phyloP scores from a whole-genome alignment of 2,113 vertebrate genomes.

The Psophia crepitans region DNA sequence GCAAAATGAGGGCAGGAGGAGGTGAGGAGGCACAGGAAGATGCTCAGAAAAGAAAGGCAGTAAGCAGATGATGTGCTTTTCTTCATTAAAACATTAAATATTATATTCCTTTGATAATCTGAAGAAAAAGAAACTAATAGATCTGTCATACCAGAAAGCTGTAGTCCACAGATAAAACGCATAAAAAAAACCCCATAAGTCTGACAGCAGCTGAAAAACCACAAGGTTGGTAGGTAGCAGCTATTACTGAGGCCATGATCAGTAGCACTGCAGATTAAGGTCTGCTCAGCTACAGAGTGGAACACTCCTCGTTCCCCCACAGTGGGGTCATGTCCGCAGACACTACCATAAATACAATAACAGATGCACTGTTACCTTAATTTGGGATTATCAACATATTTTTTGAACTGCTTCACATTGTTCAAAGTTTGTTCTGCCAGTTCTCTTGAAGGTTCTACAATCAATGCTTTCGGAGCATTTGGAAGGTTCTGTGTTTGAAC shows the following conservation, averaged over 20 bases:
- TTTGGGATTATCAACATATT: constrained; percentile 91
- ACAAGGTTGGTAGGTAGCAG: not conserved
- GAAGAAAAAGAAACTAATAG: not conserved
- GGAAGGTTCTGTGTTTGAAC: constrained; percentile 83
- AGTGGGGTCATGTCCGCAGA: not conserved
- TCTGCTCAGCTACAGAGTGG: not conserved
- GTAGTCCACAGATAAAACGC: not conserved
- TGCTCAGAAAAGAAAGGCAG: not conserved
- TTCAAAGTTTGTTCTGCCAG: constrained; percentile 95
- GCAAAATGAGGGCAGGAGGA: not conserved
- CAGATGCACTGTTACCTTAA: constrained; percentile 77
- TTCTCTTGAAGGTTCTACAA: constrained; percentile 94
- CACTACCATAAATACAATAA: not conserved
- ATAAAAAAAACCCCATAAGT: not conserved
- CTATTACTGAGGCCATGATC: not conserved
- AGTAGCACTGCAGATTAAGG: not conserved
- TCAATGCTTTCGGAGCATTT: constrained; percentile 90
- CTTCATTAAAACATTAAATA: not conserved
- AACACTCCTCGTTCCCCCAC: fast-evolving
- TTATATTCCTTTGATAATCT: not conserved
- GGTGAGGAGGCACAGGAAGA: not conserved
- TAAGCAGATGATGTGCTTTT: not conserved
- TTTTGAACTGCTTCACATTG: constrained; percentile 92
- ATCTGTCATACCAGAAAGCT: not conserved
- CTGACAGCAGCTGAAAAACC: not conserved